Evolutionary conservation across 2,888 invertebrate species (phyloP).

Genomic region (Hymenopus coronatus): DNA sequence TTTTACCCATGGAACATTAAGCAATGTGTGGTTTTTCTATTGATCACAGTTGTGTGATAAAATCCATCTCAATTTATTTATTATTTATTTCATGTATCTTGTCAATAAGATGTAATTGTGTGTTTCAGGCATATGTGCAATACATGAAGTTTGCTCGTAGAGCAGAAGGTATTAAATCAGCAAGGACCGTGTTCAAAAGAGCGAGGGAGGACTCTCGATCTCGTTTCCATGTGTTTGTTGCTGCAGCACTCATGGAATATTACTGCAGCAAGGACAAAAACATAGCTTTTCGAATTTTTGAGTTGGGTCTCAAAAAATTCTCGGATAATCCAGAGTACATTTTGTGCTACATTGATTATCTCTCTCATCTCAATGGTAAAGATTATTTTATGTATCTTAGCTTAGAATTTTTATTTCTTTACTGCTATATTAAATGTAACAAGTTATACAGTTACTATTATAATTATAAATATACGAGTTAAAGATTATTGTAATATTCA

Average conservation of each 20-base stretch:
- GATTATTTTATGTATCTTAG: background rate
- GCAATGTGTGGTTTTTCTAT: no score
- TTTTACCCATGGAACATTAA: no score
- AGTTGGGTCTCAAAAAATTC: slow-evolving; percentile 95
- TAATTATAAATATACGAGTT: no score
- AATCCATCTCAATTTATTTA: no score
- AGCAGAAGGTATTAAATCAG: slow-evolving; percentile 97
- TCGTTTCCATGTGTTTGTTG: slow-evolving; percentile 91
- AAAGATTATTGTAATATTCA: no score
- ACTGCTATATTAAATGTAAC: no score
- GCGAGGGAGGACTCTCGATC: slow-evolving; percentile 85
- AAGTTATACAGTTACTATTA: no score
- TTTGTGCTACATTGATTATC: slow-evolving; percentile 92
- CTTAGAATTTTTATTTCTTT: background rate
- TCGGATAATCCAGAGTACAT: slow-evolving; percentile 94
- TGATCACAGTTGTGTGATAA: no score
- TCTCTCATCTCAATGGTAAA: slow-evolving; percentile 92
- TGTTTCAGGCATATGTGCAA: slow-evolving; percentile 82
- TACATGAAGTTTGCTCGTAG: slow-evolving; percentile 98
- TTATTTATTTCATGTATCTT: no score
- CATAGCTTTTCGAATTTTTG: slow-evolving; percentile 95
- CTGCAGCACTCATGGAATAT: slow-evolving; percentile 98
- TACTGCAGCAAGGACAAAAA: slow-evolving; percentile 98
- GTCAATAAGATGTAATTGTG: background rate
- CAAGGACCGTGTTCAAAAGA: slow-evolving; percentile 89